These are phyloP conservation scores for Ormyrus thymus DNA, from an alignment of 2,888 invertebrate genomes.

Conservation along the genomic window DNA sequence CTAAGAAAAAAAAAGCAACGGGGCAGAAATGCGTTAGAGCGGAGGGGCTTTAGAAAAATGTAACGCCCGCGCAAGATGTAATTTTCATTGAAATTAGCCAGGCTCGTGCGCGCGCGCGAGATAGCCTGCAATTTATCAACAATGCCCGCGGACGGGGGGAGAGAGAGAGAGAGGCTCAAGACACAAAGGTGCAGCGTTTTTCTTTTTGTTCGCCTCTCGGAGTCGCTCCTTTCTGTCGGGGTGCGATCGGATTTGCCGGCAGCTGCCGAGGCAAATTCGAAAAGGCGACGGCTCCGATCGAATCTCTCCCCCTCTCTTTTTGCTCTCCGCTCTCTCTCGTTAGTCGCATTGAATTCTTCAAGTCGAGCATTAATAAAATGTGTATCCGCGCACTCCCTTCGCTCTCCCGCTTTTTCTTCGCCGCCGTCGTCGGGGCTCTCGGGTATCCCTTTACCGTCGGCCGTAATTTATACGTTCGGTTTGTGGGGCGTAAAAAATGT, in stretches of 20 bases:
- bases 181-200: neutral
- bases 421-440: neutral
- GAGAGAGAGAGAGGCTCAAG: conserved; percentile 3
- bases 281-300: neutral
- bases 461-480: too few species aligned
- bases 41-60: too few species aligned
- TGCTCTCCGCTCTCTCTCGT: neutral
- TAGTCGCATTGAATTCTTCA: conserved; percentile 18
- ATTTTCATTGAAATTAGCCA: too few species aligned
- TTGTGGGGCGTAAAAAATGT: too few species aligned
- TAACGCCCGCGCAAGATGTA: too few species aligned
- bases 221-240: conserved; percentile 21
- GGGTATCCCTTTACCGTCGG: too few species aligned
- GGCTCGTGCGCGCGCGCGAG: too few species aligned
- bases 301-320: conserved; percentile 3
- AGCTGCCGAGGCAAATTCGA: conserved; percentile 31
- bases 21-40: too few species aligned
- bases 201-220: neutral
- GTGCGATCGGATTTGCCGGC: conserved; percentile 44
- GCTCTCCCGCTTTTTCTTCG: neutral
- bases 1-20: too few species aligned
- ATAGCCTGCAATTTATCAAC: too few species aligned
- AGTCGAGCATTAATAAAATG: conserved; percentile 22
- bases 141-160: neutral
- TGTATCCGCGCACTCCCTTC: neutral